These are phyloP conservation scores for Psilopogon haemacephalus DNA, from an alignment of 2,113 vertebrate genomes.

Conservation along the genomic window DNA sequence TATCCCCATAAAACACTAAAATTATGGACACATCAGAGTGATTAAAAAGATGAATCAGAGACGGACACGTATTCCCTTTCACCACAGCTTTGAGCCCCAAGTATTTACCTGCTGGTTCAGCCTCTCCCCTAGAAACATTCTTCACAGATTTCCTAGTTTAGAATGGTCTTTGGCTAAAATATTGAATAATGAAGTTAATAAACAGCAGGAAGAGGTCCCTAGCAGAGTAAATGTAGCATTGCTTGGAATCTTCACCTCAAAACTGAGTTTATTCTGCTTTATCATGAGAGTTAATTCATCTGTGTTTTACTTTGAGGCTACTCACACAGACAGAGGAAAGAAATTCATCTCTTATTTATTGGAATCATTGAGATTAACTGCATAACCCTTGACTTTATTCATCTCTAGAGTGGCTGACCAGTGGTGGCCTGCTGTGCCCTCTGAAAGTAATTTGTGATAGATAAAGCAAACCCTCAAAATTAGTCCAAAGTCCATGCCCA, in stretches of 20 bases:
- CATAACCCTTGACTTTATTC: not conserved
- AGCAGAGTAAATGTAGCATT: not conserved
- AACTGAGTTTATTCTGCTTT: not conserved
- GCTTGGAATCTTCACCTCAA: not conserved
- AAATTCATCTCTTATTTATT: not conserved
- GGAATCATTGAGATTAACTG: not conserved
- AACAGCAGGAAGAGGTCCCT: not conserved
- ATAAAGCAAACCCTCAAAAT: not conserved
- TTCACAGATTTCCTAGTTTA: not conserved
- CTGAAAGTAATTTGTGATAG: not conserved
- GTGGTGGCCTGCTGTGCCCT: not conserved
- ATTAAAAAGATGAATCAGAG: constrained; percentile 9
- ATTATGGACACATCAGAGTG: not conserved
- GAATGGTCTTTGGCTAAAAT: not conserved
- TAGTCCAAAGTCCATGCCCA: not conserved
- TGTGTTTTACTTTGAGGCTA: not conserved
- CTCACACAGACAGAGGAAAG: not conserved
- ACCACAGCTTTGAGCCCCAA: not conserved
- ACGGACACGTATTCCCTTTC: not conserved
- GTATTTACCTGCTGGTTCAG: not conserved
- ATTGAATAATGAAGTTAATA: not conserved
- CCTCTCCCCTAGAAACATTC: not conserved
- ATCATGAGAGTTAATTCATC: not conserved
- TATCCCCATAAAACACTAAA: constrained; percentile 52
- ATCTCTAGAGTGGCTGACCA: not conserved